Evolutionary conservation across 2,113 vertebrate genomes (phyloP).

Genomic region (human): GRCh38 chr12:119614501-119615000

Average conservation of each 20-base stretch:
- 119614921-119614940: neutral
- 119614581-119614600: neutral
- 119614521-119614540: neutral
- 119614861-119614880: neutral
- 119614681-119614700: neutral
- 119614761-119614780: neutral
- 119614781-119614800: neutral
- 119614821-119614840: neutral
- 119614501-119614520: neutral
- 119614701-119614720: neutral
- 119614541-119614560: neutral
- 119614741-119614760: neutral
- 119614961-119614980: too few species aligned
- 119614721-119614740: neutral
- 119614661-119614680: neutral
- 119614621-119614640: neutral
- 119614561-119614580: neutral
- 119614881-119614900: neutral
- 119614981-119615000: neutral
- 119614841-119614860: neutral
- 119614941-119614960: neutral
- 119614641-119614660: neutral
- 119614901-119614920: neutral
- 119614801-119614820: neutral
- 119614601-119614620: too few species aligned